phyloP scores from a whole-genome alignment of 2,888 invertebrate species.

The Ommatoiulus sabulosus region DNA sequence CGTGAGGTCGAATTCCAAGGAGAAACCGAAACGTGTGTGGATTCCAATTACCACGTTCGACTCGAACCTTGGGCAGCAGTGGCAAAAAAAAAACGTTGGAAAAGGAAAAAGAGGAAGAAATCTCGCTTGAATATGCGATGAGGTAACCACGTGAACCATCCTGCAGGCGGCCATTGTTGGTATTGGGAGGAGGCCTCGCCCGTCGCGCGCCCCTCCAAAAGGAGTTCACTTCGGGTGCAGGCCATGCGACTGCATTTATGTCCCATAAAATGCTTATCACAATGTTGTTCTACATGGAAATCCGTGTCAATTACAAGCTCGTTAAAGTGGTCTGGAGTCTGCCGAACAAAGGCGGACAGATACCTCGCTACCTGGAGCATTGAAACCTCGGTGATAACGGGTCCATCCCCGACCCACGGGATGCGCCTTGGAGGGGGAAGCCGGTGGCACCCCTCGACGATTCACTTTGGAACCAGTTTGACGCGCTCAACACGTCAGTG shows the following conservation, averaged over 20 bases:
- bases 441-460: neutral
- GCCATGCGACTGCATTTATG: no score
- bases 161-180: neutral
- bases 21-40: conserved; percentile 20
- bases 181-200: no score
- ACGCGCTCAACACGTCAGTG: neutral
- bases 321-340: neutral
- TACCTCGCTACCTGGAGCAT: conserved; percentile 5
- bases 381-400: neutral
- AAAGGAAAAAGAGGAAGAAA: neutral
- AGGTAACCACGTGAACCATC: conserved; percentile 22
- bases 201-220: neutral
- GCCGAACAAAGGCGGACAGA: neutral
- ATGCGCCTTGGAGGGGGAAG: neutral
- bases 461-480: neutral
- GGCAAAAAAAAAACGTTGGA: neutral
- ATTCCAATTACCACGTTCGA: conserved; percentile 34
- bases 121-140: neutral
- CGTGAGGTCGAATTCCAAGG: conserved; percentile 40
- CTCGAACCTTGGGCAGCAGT: neutral
- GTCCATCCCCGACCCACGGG: neutral
- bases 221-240: neutral
- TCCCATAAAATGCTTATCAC: conserved; percentile 36
- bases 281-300: conserved; percentile 43
- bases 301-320: conserved; percentile 22